Evolutionary conservation across 2,797 vertebrate species (phyloP).

Genomic region (Phrynocephalus vlangalii): DNA sequence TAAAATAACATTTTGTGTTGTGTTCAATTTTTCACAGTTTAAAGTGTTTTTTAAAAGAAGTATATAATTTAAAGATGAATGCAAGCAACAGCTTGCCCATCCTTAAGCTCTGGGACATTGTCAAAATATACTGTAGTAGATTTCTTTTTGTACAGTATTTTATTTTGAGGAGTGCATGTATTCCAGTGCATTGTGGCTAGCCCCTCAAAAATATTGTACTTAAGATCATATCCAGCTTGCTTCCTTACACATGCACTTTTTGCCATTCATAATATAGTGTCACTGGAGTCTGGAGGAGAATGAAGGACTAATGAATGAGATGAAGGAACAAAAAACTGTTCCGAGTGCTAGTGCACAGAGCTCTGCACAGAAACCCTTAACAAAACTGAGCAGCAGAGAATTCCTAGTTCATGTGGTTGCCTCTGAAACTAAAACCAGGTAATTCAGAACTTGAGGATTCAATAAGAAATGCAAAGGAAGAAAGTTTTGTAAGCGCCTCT

Average conservation of each 20-base stretch:
- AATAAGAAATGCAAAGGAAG: not conserved
- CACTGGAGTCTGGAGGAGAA: not conserved
- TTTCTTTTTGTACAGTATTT: not conserved
- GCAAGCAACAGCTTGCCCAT: not conserved
- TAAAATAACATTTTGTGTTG: not conserved
- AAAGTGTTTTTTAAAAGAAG: no score
- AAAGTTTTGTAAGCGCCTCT: not conserved
- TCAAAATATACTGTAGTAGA: not conserved
- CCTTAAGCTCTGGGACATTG: not conserved
- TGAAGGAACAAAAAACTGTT: not conserved
- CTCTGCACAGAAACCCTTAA: not conserved
- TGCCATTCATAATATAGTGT: not conserved
- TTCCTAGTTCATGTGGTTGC: not conserved
- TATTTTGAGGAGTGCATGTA: not conserved
- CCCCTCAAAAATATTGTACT: not conserved
- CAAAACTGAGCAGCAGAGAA: not conserved
- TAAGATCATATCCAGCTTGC: not conserved
- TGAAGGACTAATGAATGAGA: not conserved
- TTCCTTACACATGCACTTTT: not conserved
- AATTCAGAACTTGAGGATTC: not conserved
- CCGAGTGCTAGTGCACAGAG: not conserved
- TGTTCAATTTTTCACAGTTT: not conserved
- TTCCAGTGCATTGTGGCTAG: not conserved
- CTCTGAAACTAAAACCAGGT: not conserved
- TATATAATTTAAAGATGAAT: no score